These are phyloP conservation scores for Sarotherodon lohbergeri DNA, from an alignment of 2,113 vertebrate species.

Conservation along the genomic window DNA sequence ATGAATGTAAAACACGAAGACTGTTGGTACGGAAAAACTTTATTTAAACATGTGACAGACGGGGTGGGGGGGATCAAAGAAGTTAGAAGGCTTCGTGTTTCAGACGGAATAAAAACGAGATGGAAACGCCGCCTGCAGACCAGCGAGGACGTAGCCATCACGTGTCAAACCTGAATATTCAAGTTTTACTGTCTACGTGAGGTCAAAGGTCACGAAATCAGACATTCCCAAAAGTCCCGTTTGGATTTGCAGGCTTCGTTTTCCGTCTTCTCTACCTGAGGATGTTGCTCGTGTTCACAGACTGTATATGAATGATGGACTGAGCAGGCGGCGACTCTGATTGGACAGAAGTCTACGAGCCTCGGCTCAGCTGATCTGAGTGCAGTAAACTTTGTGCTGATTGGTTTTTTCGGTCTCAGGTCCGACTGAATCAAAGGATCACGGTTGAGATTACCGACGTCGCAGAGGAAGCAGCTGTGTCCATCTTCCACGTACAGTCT, in stretches of 20 bases:
- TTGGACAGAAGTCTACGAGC: neutral
- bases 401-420: neutral
- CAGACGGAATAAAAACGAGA: neutral
- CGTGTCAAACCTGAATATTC: neutral
- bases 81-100: neutral
- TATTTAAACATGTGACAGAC: conserved; percentile 44
- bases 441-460: fast-evolving
- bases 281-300: conserved; percentile 16
- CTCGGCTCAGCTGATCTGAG: neutral
- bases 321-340: neutral
- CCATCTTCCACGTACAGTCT: neutral
- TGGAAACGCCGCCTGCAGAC: neutral
- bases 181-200: neutral
- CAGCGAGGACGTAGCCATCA: neutral
- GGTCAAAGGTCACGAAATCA: neutral
- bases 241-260: neutral
- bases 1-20: neutral
- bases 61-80: neutral
- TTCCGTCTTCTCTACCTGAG: neutral
- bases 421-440: neutral
- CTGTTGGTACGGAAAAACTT: conserved; percentile 23
- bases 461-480: neutral
- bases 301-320: neutral
- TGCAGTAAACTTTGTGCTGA: neutral
- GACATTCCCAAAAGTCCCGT: neutral